Base-by-base conservation (phyloP, 2,797 vertebrate species). In the Danio tinwini region DNA sequence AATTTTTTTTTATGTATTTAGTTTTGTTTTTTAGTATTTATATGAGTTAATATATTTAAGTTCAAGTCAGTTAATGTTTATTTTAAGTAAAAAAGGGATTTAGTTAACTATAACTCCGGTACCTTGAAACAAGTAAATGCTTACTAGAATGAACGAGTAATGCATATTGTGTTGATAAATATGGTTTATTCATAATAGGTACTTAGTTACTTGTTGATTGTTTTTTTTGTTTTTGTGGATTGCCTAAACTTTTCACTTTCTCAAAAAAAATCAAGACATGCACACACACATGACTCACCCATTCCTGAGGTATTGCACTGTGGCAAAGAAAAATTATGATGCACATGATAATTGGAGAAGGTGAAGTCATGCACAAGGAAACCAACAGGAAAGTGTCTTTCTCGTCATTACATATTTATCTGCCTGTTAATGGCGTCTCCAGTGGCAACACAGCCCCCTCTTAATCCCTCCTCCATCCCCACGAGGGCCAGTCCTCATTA, bases 321-420 rank as follows among this genome's bases (percentile, higher is more conserved):
- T 71, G 12, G 39, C 14, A 82, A 63, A 81, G 69, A 53, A 37
- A 82, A 85, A 85, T 84, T 74, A 85, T 74, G 53, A 79, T 84
- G 84, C 85, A 82, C 71, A 70, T 76, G 85, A 91, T 92, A 89
- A 90, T 87, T 90, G 89, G 81, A 83, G 87, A 90, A 91, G 82
- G 87, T 91, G 90, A 92, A 92, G 91, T 92, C 91, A 93, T 89
- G 91, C 90, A 91, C 86, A 83, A 79, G 50, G 87, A 90, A 91
- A 90, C 84, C 85, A 88, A 89, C 84, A 88, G 87, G 89, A 91
- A 92, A 93, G 88, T 90, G 86, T 89, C 90, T 93, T 82, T 91
- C 86, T 68, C 86, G 87, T 94, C 91, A 93, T 94, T 91, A 92
- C 85, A 91, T 91, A 93, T 94, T 94, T 92, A 93, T 92, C 86